Conservation (phyloP, 2,797 vertebrate species). For the Cynopterus sphinx region DNA sequence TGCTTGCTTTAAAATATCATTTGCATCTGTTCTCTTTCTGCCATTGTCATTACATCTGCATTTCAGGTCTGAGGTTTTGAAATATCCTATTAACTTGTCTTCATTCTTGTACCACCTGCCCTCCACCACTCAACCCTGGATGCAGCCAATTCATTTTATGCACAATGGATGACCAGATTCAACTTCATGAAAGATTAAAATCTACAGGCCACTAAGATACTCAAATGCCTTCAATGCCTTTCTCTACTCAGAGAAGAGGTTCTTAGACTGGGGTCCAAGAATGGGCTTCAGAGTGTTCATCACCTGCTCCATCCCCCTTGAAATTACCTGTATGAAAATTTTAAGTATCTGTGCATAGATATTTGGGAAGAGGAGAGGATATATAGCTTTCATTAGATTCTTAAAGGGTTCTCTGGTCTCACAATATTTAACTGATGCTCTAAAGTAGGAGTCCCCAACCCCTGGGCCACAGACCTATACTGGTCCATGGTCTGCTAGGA, state of each 20-base stretch:
- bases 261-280: slow-evolving; percentile 2
- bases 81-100: slow-evolving; percentile 4
- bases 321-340: slow-evolving; percentile 37
- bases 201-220: background rate
- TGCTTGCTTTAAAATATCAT: slow-evolving; percentile 6
- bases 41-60: background rate
- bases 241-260: background rate
- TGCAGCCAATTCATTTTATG: background rate
- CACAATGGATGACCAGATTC: background rate
- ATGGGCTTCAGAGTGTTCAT: background rate
- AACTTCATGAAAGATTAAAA: slow-evolving; percentile 23
- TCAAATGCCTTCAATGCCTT: background rate
- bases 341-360: background rate
- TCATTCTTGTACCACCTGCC: background rate
- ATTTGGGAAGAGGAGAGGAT: slow-evolving; percentile 4
- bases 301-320: background rate
- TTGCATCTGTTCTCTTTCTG: background rate
- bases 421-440: background rate
- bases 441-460: background rate
- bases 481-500: too few species aligned
- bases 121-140: background rate
- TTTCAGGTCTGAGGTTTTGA: slow-evolving; percentile 27
- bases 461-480: too few species aligned
- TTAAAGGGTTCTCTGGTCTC: background rate
- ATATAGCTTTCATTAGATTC: background rate